Conservation (phyloP, 1,140 invertebrate genomes). For the Ridgeia piscesae region DNA sequence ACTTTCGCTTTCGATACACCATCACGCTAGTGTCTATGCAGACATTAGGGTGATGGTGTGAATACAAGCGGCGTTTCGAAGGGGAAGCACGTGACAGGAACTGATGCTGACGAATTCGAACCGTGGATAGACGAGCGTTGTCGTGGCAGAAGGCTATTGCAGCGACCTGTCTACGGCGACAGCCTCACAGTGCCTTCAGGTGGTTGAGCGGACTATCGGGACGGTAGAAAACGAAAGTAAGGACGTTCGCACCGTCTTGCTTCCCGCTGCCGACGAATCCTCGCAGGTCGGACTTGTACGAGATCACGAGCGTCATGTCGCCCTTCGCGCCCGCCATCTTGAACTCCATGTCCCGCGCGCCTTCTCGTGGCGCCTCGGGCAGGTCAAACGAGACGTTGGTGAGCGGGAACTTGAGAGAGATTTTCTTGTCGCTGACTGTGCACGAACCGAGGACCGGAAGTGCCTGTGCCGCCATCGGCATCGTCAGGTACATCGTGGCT, state of each 20-base stretch:
- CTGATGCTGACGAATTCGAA: background rate
- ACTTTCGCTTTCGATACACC: background rate
- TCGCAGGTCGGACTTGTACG: conserved; percentile 31
- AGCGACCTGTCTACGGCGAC: background rate
- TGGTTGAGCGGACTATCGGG: conserved; percentile 23
- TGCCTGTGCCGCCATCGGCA: conserved; percentile 31
- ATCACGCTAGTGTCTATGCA: background rate
- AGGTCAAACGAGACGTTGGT: conserved; percentile 32
- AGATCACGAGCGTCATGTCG: conserved; percentile 30
- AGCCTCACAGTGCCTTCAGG: conserved; percentile 28
- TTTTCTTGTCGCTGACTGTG: conserved; percentile 30
- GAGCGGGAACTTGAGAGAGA: conserved; percentile 27
- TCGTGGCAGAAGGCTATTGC: background rate
- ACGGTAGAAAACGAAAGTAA: conserved; percentile 33
- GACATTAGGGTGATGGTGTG: background rate
- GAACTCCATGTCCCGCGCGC: conserved; percentile 30
- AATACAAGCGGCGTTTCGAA: background rate
- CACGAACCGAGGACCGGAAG: conserved; percentile 28
- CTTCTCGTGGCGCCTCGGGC: conserved; percentile 26
- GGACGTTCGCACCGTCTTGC: conserved; percentile 26
- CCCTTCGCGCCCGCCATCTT: conserved; percentile 32
- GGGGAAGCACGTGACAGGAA: background rate
- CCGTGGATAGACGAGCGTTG: background rate
- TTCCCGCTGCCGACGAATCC: conserved; percentile 28
- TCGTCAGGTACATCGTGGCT: conserved; percentile 30